Base-by-base conservation (phyloP, 2,113 vertebrate genomes). In the Corynorhinus townsendii region DNA sequence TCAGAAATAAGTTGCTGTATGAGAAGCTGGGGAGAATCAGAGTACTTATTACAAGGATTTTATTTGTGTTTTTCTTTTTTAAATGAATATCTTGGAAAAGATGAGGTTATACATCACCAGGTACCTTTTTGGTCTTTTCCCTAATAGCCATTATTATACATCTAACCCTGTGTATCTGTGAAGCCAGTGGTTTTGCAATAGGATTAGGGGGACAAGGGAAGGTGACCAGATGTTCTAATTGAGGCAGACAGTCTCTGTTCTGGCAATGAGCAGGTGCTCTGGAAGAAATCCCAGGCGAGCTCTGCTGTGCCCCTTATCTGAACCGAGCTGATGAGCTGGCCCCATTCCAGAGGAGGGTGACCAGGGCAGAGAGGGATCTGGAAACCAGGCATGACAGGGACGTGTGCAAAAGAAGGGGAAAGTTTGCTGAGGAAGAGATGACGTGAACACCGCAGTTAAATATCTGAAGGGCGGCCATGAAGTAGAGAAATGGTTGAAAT, bases 221-320 rank as follows among this genome's bases (percentile, higher is more conserved):
- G 88, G 94, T 94, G 96, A 94, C 93, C 94, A 96, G 96, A 96
- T 95, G 95, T 94, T 95, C 95, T 91, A 96, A 95, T 95, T 80
- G 82, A 94, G 83, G 59, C 97, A 92, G 92, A 64, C 90, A 47
- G 82, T 35, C 85, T 86, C 49, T 89, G 95, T 93, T 96, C 96
- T 95, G 97, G 93, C 79, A 43, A 54, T 59, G 86, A 96, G 95
- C 96, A 96, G 95, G 94, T 96, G 94, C 86, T 85, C 94, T 96
- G 97, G 96, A 95, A 64, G 72, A 88, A 91, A 92, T 84, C 97
- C 95, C 95, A 94, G 95, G 86, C 97, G 72, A 84, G n/a, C 96
- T 94, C 88, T 91, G 68, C 90, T 66, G 22, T 71, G 96, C 81
- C 96, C 97, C 92, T 97, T 97, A 96, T 97, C 97, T 96, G 96